Evolutionary conservation across 2,113 vertebrate species (phyloP), one percentile per base, ranked within the genome.

Genomic region (Chionodraco myersi): DNA sequence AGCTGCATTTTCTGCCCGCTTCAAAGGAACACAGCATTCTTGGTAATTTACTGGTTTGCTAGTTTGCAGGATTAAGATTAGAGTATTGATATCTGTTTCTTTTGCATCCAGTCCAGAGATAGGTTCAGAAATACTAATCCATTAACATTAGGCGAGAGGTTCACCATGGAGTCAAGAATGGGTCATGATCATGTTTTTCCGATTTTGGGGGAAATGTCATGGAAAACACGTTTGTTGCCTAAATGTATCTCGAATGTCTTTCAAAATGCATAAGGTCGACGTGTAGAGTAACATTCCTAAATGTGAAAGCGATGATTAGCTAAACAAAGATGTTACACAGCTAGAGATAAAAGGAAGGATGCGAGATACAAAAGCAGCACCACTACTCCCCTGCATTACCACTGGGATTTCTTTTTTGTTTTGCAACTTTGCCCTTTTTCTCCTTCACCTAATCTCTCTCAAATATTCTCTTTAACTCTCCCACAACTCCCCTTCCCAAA

Each of bases 401-500:
- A 14, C 8, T 41, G 83, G 58, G 18, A 73, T 75, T 85, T 75
- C 45, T 64, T 78, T 30, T 80, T 74, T 7, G 23, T 75, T 74
- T 69, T 64, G 72, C 72, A 66, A 49, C 66, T 73, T 84, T 80
- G 71, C 75, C 71, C 71, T 75, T 76, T 83, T 82, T 83, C 74
- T 82, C 83, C 79, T 79, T 89, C 80, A 71, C 66, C 78, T 75
- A 67, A 84, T 88, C 65, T 77, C 73, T 82, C 53, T 73, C 58
- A 80, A 77, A 72, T 83, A 61, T 72, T 81, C 83, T 59, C 75
- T 65, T 53, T 51, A 61, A 49, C 58, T 79, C 67, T 30, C 56
- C 73, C 60, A n/a, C 76, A 64, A n/a, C 6, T 65, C 65, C 48
- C 75, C 56, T 87, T 89, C 84, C 83, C 80, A 83, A 79, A 87